Conservation (phyloP, 2,113 vertebrate genomes). For the Melanerpes formicivorus region DNA sequence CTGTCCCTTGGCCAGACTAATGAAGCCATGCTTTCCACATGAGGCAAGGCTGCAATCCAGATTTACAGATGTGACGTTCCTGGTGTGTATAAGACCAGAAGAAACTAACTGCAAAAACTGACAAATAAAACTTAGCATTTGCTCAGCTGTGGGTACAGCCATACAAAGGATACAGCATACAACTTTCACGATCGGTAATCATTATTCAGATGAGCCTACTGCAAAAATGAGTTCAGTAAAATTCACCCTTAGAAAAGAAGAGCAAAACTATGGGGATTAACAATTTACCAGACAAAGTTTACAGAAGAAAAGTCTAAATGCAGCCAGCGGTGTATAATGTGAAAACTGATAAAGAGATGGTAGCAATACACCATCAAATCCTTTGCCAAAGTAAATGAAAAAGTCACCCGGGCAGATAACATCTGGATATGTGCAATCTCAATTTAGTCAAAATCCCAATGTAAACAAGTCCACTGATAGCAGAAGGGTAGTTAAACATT, state of each 20-base stretch:
- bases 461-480: constrained; percentile 79
- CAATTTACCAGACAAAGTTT: not conserved
- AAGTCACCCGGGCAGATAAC: constrained; percentile 73
- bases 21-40: not conserved
- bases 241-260: not conserved
- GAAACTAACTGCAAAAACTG: not conserved
- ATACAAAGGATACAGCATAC: not conserved
- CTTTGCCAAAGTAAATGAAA: constrained; percentile 54
- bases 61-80: not conserved
- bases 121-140: not conserved
- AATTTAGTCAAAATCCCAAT: constrained; percentile 78
- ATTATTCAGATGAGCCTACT: not conserved
- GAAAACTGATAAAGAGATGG: constrained; percentile 56
- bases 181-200: not conserved
- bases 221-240: not conserved
- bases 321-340: not conserved
- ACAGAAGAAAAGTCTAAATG: not conserved
- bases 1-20: not conserved
- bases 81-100: not conserved
- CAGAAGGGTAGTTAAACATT: constrained; percentile 78
- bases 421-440: constrained; percentile 78
- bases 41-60: not conserved
- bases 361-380: constrained; percentile 55
- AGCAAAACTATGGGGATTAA: not conserved
- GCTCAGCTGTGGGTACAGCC: not conserved